A percentile compares a stretch with the other conserved stretches of the same genome.
Conservation (phyloP, 2,797 vertebrate species). For the Cryptoblepharus egeriae region DNA sequence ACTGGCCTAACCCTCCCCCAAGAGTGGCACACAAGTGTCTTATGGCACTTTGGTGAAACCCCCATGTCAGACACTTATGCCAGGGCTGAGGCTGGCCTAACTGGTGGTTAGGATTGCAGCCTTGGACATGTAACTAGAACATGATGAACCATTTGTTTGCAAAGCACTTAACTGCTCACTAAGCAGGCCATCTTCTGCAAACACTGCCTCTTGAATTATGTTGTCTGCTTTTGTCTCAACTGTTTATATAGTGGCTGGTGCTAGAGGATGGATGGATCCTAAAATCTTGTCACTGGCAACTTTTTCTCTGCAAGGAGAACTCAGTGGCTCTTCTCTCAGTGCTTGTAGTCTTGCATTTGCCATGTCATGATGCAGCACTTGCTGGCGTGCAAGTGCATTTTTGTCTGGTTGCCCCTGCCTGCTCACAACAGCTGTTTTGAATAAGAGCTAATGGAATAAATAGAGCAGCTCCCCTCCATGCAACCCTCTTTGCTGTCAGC, state of each 20-base stretch:
- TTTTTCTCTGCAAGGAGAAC: too few relatives aligned
- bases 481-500: neutral
- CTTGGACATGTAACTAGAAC: too few relatives aligned
- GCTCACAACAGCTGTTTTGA: slow-evolving; percentile 17
- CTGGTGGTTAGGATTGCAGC: too few relatives aligned
- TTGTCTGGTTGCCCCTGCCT: neutral
- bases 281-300: neutral
- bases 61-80: too few relatives aligned
- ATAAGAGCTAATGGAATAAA: neutral
- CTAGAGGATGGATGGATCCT: neutral
- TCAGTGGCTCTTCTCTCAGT: neutral
- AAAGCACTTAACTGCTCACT: neutral
- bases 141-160: neutral
- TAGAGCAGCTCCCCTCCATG: neutral
- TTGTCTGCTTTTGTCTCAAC: neutral
- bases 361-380: neutral
- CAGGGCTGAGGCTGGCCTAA: too few relatives aligned
- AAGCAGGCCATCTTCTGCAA: neutral
- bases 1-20: too few relatives aligned
- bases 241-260: neutral
- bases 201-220: neutral
- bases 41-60: too few relatives aligned
- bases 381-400: neutral
- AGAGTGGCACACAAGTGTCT: too few relatives aligned
- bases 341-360: neutral